Conservation (phyloP, 1,140 invertebrate species). For the Caenorhabditis brenneri region DNA sequence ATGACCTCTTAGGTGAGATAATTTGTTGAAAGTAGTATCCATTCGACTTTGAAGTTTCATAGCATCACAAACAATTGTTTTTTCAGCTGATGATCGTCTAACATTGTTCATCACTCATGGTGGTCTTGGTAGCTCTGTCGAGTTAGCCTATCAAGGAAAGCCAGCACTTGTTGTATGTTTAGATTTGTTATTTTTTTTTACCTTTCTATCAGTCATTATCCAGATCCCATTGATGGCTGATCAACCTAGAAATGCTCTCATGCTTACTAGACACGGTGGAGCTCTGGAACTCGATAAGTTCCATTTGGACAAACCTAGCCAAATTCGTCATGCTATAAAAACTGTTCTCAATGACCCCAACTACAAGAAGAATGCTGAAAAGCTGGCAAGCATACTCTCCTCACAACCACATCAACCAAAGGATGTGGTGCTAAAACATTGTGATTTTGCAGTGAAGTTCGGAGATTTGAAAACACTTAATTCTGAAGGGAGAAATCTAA, state of each 20-base stretch:
- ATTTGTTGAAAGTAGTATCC: no score
- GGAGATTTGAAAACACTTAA: background rate
- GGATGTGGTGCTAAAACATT: background rate
- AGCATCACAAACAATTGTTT: background rate
- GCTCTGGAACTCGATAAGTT: slow-evolving; percentile 29
- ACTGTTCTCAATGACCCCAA: background rate
- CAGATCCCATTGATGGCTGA: slow-evolving; percentile 46
- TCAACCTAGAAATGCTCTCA: slow-evolving; percentile 38
- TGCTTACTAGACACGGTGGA: slow-evolving; percentile 44
- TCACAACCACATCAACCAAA: background rate
- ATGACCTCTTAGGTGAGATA: slow-evolving; percentile 51
- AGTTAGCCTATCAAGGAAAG: slow-evolving; percentile 41
- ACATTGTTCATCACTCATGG: slow-evolving; percentile 46
- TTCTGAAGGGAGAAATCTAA: background rate
- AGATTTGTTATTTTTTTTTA: background rate
- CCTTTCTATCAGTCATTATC: background rate
- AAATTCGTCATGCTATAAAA: background rate
- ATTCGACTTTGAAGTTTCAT: background rate
- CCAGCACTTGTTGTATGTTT: slow-evolving; percentile 38
- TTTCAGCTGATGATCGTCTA: slow-evolving; percentile 40
- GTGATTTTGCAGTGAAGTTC: slow-evolving; percentile 7
- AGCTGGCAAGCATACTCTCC: background rate
- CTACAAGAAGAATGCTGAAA: background rate
- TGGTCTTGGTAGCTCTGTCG: slow-evolving; percentile 35
- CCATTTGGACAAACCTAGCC: background rate